phyloP scores from a whole-genome alignment of 2,888 invertebrate genomes.

The Argyra leucocephala region DNA sequence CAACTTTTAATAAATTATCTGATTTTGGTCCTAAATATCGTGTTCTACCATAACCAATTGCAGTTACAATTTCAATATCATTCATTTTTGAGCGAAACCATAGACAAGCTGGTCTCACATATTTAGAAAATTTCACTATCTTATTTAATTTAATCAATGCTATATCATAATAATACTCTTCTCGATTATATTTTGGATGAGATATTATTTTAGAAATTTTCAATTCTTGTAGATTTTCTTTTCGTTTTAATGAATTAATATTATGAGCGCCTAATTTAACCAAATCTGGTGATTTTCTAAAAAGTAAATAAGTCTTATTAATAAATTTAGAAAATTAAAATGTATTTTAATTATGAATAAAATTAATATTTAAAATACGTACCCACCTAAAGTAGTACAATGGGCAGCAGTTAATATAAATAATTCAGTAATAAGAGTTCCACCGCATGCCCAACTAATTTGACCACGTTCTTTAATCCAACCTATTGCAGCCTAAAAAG shows the following conservation, averaged over 20 bases:
- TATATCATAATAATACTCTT: constrained; percentile 51
- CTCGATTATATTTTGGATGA: constrained; percentile 47
- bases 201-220: constrained; percentile 41
- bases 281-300: constrained; percentile 45
- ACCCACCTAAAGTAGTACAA: constrained; percentile 41
- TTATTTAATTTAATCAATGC: constrained; percentile 46
- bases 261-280: constrained; percentile 48
- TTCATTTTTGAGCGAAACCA: constrained; percentile 33
- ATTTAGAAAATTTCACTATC: constrained; percentile 29
- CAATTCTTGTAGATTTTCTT: constrained; percentile 41
- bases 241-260: constrained; percentile 38
- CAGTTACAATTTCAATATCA: constrained; percentile 29
- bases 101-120: constrained; percentile 40
- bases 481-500: constrained; percentile 34
- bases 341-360: constrained; percentile 15
- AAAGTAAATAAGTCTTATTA: constrained; percentile 19
- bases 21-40: constrained; percentile 36
- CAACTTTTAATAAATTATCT: constrained; percentile 40
- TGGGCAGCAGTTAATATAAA: constrained; percentile 52
- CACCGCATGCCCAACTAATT: constrained; percentile 39
- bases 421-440: constrained; percentile 45
- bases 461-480: constrained; percentile 33
- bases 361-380: constrained; percentile 15
- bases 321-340: constrained; percentile 9
- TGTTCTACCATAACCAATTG: constrained; percentile 42